Conservation (phyloP, 2,113 vertebrate species). For the Passer domesticus region DNA sequence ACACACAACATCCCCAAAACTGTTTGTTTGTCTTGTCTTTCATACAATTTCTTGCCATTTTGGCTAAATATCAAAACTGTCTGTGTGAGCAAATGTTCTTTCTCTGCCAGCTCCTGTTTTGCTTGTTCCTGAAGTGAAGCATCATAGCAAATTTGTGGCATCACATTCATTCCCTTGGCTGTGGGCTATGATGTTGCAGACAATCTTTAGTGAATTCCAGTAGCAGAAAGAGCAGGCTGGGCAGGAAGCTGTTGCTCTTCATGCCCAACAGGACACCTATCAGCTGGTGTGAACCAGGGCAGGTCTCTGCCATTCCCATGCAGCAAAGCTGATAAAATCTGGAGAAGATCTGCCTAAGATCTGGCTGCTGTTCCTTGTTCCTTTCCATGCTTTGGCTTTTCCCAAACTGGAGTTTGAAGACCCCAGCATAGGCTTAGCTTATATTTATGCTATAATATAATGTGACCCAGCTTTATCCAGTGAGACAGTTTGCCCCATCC, state of each 20-base stretch:
- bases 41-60: conserved; percentile 61
- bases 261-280: background rate
- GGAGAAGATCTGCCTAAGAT: background rate
- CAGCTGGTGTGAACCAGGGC: background rate
- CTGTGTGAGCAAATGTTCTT: conserved; percentile 66
- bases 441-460: background rate
- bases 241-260: conserved; percentile 6
- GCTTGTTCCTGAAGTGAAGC: conserved; percentile 63
- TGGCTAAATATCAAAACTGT: conserved; percentile 64
- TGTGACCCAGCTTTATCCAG: background rate
- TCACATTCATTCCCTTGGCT: conserved; percentile 50
- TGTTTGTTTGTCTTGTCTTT: conserved; percentile 69
- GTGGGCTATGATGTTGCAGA: conserved; percentile 37
- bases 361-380: background rate
- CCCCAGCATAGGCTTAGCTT: background rate
- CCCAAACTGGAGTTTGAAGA: background rate
- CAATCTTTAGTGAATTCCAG: conserved; percentile 1
- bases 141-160: conserved; percentile 60
- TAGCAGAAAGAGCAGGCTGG: background rate
- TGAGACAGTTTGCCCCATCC: background rate
- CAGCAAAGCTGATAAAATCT: background rate
- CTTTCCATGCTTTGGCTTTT: background rate
- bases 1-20: conserved; percentile 29
- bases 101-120: conserved; percentile 59
- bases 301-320: background rate